Percentiles rank a stretch among this genome's conserved stretches.
Conservation (phyloP, 2,797 vertebrate genomes). For the Phyllotis vaccarum region DNA sequence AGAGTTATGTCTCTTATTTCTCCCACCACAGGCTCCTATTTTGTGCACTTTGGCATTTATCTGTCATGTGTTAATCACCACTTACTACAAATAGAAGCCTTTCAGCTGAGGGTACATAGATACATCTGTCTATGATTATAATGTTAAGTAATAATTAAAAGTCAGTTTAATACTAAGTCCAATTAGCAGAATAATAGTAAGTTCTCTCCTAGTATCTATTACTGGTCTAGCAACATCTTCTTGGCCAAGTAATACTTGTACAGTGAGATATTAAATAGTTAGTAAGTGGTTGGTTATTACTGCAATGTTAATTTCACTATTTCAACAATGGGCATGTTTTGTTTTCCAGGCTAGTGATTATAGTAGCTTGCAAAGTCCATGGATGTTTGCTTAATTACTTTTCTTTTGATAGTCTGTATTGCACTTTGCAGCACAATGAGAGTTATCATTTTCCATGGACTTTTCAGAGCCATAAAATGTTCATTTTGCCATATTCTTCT, state of each 20-base stretch:
- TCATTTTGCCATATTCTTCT: background rate
- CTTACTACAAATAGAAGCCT: background rate
- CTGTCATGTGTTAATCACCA: no score
- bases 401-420: no score
- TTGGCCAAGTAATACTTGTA: no score
- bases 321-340: background rate
- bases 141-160: background rate
- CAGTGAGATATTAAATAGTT: no score
- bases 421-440: background rate
- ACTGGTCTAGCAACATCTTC: background rate
- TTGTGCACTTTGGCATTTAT: no score
- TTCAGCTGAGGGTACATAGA: background rate
- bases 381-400: background rate
- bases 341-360: background rate
- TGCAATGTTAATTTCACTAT: background rate
- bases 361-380: no score
- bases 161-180: no score
- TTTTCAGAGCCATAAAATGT: no score
- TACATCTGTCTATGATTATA: background rate
- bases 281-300: background rate
- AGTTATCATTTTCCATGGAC: background rate
- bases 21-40: background rate
- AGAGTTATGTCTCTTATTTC: background rate
- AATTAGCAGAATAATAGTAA: background rate
- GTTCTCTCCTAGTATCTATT: background rate